Conservation (phyloP, 1,140 invertebrate genomes). For the Atta cephalotes region DNA sequence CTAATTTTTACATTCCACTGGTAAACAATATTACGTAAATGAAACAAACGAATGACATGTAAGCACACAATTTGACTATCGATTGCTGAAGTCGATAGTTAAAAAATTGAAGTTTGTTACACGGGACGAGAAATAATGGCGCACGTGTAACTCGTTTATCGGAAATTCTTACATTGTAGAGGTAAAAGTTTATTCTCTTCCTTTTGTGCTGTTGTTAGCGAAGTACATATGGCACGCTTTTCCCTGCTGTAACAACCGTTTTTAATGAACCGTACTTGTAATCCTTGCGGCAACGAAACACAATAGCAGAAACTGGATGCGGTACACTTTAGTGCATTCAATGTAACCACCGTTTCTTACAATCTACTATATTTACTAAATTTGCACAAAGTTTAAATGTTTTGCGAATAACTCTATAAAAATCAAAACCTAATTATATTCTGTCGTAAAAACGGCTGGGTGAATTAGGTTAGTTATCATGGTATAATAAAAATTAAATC, state of each 20-base stretch:
- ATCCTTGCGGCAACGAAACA: slow-evolving; percentile 54
- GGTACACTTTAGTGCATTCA: slow-evolving; percentile 1
- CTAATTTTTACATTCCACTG: slow-evolving; percentile 20
- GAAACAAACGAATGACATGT: neutral
- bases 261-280: slow-evolving; percentile 67
- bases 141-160: slow-evolving; percentile 22
- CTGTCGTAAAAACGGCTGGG: neutral
- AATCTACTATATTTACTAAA: neutral
- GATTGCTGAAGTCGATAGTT: slow-evolving; percentile 33
- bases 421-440: neutral
- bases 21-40: slow-evolving; percentile 35
- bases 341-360: neutral
- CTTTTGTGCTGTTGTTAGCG: slow-evolving; percentile 49
- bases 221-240: slow-evolving; percentile 17
- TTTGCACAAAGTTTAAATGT: slow-evolving; percentile 13
- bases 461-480: neutral
- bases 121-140: neutral
- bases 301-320: slow-evolving; percentile 38
- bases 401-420: neutral
- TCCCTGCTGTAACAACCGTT: slow-evolving; percentile 62
- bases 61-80: neutral
- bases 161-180: slow-evolving; percentile 32
- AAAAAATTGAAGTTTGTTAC: slow-evolving; percentile 29
- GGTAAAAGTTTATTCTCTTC: slow-evolving; percentile 19
- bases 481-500: neutral